Base-by-base conservation (phyloP, 2,113 vertebrate genomes). In the Polypterus bichir region DNA sequence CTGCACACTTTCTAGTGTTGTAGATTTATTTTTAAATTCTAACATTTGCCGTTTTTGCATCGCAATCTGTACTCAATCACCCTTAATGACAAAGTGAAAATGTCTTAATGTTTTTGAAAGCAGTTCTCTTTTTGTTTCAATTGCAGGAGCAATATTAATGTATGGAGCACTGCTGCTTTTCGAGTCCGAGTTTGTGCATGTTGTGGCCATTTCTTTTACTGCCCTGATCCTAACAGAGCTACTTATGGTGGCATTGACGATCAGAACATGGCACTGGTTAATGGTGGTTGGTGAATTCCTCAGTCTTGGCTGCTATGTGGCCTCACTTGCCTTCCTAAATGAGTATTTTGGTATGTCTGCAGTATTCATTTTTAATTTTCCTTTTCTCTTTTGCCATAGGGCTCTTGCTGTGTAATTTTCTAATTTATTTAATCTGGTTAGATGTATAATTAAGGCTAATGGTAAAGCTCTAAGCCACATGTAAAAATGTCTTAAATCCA, bases 161-260 rank as follows among this genome's bases (percentile, higher is more conserved):
- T 97, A 88, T 1, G 93, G 96, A 48, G 95, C 87, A 0, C 79
- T 99, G 78, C 70, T 97, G 73, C 89, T 99, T 47, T 99, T 99
- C 9, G 95, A 99, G 77, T 92, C 92, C 0, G 94, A 99, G 78
- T 98, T 99, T 4, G 91, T 99, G 46, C 94, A 97, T 1, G 94
- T 98, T 1, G 94, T 98, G 66, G 92, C 92, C 76, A 98, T 98
- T 87, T 97, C 94, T 60, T 98, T 98, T 85, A 98, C 94, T 3
- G 93, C 96, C 1, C 89, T 98, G 7, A 78, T 98, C 70, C 75
- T 98, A 68, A 98, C 96, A 0, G 96, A 98, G 79, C 89, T 98
- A 71, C 88, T 98, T 71, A 98, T 98, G 96, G 96, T 98, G 79
- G 96, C 96, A 1, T 83, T 98, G 69, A 97, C 91, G 2, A 74